Evolutionary conservation across 1,140 invertebrate species (phyloP), one percentile per base, ranked within the genome.

Genomic region (Chymomyza costata): DNA sequence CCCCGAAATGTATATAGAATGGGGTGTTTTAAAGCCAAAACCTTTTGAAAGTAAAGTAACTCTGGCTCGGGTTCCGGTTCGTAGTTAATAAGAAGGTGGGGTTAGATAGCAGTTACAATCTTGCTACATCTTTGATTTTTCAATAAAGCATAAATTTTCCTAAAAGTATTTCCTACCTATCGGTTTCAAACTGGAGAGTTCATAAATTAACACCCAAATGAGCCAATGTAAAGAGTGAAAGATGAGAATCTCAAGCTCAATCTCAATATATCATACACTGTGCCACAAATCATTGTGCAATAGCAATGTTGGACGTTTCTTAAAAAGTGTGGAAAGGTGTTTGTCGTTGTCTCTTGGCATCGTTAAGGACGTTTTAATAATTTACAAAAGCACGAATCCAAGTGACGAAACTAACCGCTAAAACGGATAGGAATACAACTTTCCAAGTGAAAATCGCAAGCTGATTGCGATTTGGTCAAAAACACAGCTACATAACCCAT

Each of bases 351-450:
- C 45, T 49, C 31, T 30, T 8, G 13, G 44, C 39, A 55, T 55
- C 57, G 57, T 60, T 55, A 60, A 51, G 52, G 57, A 57, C 60
- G 67, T 57, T 65, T 64, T 47, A 60, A 60, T 68, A 67, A 40
- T 64, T 74, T 57, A 61, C 37, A 40, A 1, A 10, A 13, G 13
- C 1, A 38, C 3, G 35, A 51, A 60, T 41, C 57, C 60, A 65
- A 65, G 61, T 76, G 66, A 76, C 61, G 70, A 70, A 76, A 66
- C 71, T 65, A 50, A 53, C 32, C 71, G 44, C 28, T 47, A 39
- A 15, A 40, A 53, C 31, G 61, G 71, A 78, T 62, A 70, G 55
- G 37, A 70, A 66, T 78, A 70, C 71, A 78, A 78, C 58, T 70
- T 76, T 51, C 49, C 56, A 48, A 78, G 56, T 69, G 64, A 76